Conservation (phyloP, 2,888 invertebrate species). For the Clanis bilineata region DNA sequence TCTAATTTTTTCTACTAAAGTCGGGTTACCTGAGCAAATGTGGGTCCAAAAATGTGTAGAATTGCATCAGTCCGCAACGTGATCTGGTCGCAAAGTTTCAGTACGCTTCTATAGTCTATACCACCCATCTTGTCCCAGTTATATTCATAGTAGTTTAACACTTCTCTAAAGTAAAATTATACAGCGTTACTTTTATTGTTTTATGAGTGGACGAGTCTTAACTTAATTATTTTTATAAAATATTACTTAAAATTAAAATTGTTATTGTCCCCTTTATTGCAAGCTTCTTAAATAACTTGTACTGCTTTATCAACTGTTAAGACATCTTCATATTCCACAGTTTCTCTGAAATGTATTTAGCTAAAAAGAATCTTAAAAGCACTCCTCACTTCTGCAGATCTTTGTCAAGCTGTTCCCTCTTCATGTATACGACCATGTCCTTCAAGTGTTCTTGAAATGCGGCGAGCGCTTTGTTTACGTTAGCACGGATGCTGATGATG, state of each 20-base stretch:
- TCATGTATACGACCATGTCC: conserved; percentile 59
- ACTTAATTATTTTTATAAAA: too few species aligned
- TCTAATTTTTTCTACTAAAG: not conserved
- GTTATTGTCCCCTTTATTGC: not conserved
- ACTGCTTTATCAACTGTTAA: not conserved
- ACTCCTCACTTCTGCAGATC: conserved; percentile 47
- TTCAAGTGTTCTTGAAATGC: conserved; percentile 64
- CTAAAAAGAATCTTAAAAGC: not conserved
- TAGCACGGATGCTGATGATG: conserved; percentile 65
- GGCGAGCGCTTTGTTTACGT: conserved; percentile 63
- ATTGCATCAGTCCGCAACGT: conserved; percentile 66
- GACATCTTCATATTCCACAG: not conserved
- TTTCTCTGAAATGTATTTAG: not conserved
- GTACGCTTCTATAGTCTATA: conserved; percentile 55
- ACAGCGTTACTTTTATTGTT: not conserved
- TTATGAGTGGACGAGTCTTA: too few species aligned
- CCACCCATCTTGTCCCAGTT: conserved; percentile 69
- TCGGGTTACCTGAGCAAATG: conserved; percentile 62
- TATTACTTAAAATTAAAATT: not conserved
- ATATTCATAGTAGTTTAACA: conserved; percentile 56
- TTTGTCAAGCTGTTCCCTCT: conserved; percentile 44
- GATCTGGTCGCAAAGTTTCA: conserved; percentile 67
- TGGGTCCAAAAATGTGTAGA: conserved; percentile 62
- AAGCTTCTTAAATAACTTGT: not conserved
- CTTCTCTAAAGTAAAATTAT: conserved; percentile 40